Evolutionary conservation across 1,140 invertebrate genomes (phyloP), one percentile per base, ranked within the genome.

Genomic region (Andricus grossulariae): DNA sequence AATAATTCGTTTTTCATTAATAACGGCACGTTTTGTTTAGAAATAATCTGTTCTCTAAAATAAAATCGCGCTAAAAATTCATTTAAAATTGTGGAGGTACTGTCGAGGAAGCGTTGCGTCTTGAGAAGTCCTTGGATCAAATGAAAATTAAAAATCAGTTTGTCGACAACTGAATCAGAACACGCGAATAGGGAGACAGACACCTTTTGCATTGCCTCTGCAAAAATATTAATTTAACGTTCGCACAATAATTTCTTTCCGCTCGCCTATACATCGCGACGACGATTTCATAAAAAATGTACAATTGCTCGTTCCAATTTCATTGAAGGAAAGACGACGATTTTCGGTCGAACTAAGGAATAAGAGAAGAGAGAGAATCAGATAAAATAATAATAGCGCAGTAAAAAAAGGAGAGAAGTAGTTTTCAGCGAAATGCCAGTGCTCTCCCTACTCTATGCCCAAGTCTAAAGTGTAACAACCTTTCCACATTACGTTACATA

Each of bases 401-500:
- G 72, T 71, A 72, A 50, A 55, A 51, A 51, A 52, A 76, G 19
- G 15, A 76, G 52, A 72, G 39, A 66, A 18, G 19, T 54, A 18
- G 19, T 45, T 55, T 52, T n/a, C 15, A 77, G 52, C 15, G 19
- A 19, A 39, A 50, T 21, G 55, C 13, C 13, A 16, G 25, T n/a
- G 49, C 82, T 85, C 82, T 84, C 83, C 82, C 83, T 75, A 83
- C 81, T 81, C 72, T 83, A 86, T 84, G 80, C 78, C 83, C 80
- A 85, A 85, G 80, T 83, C 83, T 89, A 86, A 83, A 86, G 85
- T 85, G 85, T 89, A 88, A 91, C 87, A 90, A 89, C 84, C 80
- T 87, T 84, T 86, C 82, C 83, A 78, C 83, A 82, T 84, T 89
- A 88, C 82, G 88, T 90, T 88, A 87, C 88, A 87, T 90, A 88